Percentiles rank a stretch among this genome's conserved stretches.
Evolutionary conservation across 2,888 invertebrate species (phyloP).

Genomic region (Ichneumon xanthorius): DNA sequence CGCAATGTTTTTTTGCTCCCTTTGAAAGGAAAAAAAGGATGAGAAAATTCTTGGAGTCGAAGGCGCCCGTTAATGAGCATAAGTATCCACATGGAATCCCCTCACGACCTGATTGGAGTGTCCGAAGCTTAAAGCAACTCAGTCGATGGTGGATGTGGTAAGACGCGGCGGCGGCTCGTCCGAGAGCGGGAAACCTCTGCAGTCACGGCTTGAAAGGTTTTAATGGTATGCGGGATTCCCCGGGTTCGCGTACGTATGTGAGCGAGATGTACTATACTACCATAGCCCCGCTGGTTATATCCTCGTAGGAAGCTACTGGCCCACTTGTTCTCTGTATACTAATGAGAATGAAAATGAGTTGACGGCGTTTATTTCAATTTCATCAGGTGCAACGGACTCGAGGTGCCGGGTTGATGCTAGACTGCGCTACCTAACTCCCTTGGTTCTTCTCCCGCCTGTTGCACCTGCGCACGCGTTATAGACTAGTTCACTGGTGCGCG

Average conservation of each 20-base stretch:
- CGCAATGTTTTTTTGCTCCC: conserved; percentile 74
- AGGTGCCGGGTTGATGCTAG: conserved; percentile 58
- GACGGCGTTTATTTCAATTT: conserved; percentile 83
- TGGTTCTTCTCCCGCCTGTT: conserved; percentile 44
- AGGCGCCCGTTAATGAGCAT: conserved; percentile 12
- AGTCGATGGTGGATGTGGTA: conserved; percentile 57
- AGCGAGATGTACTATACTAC: conserved; percentile 58
- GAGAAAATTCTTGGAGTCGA: conserved; percentile 21
- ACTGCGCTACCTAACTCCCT: conserved; percentile 48
- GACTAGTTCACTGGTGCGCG: conserved; percentile 58
- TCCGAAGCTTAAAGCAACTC: neutral
- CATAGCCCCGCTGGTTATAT: conserved; percentile 48
- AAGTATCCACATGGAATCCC: conserved; percentile 12
- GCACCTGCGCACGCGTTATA: conserved; percentile 57
- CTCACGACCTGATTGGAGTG: neutral
- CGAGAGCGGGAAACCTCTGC: conserved; percentile 61
- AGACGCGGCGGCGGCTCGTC: conserved; percentile 43
- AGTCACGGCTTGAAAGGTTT: conserved; percentile 72
- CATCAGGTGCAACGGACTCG: conserved; percentile 78
- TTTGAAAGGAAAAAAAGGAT: conserved; percentile 3
- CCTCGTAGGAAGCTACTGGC: conserved; percentile 80
- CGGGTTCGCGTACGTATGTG: conserved; percentile 67
- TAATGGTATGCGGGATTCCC: conserved; percentile 83
- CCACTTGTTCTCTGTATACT: conserved; percentile 83
- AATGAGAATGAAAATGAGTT: conserved; percentile 84